Conservation (phyloP, 2,888 invertebrate species). For the Dysmachus trigonus region DNA sequence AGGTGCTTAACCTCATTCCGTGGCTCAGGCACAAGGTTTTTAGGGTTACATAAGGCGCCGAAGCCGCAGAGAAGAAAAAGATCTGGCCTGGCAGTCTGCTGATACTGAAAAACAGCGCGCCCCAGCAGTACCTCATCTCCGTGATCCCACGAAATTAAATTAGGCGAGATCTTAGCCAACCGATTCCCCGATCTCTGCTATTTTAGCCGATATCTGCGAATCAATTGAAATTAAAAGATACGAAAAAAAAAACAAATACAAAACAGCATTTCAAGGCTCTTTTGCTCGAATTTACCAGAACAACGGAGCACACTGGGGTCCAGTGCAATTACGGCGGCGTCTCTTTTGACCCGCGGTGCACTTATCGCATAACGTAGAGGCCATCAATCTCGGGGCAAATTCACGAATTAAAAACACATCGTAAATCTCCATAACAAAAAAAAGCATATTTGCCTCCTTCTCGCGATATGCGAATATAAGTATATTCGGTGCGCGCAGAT, state of each 20-base stretch:
- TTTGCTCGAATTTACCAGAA: background rate
- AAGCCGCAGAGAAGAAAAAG: background rate
- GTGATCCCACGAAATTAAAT: constrained; percentile 30
- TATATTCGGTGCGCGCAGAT: background rate
- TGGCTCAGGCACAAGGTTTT: background rate
- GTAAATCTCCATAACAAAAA: constrained; percentile 38
- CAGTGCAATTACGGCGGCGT: constrained; percentile 22
- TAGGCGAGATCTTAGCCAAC: background rate
- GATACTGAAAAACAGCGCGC: background rate
- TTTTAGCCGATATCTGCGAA: background rate
- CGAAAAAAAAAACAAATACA: background rate
- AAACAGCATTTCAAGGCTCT: constrained; percentile 10
- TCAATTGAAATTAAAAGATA: background rate
- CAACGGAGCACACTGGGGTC: constrained; percentile 1
- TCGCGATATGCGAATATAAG: background rate
- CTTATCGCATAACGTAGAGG: constrained; percentile 32
- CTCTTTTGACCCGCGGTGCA: constrained; percentile 16
- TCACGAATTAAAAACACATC: constrained; percentile 44
- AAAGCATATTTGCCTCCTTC: background rate
- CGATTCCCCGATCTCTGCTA: constrained; percentile 9
- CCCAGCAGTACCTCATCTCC: background rate
- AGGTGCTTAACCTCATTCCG: constrained; percentile 13
- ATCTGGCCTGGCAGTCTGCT: background rate
- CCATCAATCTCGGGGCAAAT: constrained; percentile 41
- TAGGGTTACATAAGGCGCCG: background rate